These are phyloP conservation scores for Herpailurus yagouaroundi DNA, from an alignment of 2,113 vertebrate genomes.

Conservation along the genomic window DNA sequence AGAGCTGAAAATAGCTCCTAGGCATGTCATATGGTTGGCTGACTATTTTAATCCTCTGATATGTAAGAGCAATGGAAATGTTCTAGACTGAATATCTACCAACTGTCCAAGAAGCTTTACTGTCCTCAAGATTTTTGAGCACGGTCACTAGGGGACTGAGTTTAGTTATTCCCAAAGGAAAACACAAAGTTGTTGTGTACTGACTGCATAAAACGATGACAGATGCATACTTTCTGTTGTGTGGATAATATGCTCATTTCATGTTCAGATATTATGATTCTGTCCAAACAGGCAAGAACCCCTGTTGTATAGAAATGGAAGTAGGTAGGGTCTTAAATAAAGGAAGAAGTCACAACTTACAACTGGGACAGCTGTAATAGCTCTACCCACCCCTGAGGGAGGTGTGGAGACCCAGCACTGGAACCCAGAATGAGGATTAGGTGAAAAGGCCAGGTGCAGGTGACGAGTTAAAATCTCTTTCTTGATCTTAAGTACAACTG, in stretches of 20 bases:
- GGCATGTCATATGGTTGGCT: conserved; percentile 57
- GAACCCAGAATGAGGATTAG: not conserved
- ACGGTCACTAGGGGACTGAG: not conserved
- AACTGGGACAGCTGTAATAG: not conserved
- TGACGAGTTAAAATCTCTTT: not conserved
- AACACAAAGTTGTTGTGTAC: not conserved
- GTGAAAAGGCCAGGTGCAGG: not conserved
- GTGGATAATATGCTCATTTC: not conserved
- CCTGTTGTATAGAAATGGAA: not conserved
- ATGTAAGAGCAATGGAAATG: conserved; percentile 36
- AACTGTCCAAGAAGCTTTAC: not conserved
- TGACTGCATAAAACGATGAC: not conserved
- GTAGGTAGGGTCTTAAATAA: not conserved
- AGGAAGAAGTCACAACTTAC: not conserved
- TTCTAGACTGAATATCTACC: not conserved
- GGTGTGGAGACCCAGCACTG: not conserved
- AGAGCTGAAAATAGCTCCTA: conserved; percentile 56
- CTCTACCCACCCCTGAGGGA: not conserved
- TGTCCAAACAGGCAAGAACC: not conserved
- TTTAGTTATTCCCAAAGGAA: not conserved
- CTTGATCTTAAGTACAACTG: not conserved
- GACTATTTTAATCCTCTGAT: conserved; percentile 58
- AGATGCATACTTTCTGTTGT: not conserved
- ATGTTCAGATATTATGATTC: not conserved
- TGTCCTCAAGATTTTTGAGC: not conserved